Conservation (phyloP, 2,113 vertebrate genomes). For the Carlito syrichta region DNA sequence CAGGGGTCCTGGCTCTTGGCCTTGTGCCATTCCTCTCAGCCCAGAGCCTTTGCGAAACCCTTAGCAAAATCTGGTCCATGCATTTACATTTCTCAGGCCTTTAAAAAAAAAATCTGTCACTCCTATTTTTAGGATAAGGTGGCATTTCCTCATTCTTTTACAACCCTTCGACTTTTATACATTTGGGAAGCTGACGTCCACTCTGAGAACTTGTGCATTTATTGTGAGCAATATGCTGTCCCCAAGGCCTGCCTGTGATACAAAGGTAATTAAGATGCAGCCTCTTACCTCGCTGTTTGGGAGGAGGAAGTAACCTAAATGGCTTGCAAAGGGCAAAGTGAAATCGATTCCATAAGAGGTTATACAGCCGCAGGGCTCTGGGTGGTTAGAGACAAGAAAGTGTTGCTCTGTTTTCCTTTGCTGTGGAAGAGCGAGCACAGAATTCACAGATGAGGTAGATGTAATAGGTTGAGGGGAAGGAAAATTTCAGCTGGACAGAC, state of each 20-base stretch:
- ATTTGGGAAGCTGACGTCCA: background rate
- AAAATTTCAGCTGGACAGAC: background rate
- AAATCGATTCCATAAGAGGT: background rate
- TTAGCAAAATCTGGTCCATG: background rate
- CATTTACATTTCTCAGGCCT: constrained; percentile 7
- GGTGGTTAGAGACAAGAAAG: background rate
- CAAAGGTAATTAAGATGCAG: background rate
- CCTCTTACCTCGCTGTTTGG: background rate
- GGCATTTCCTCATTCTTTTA: constrained; percentile 15
- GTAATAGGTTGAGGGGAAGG: background rate
- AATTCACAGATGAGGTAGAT: background rate
- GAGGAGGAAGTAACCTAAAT: background rate
- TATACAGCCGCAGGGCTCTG: background rate
- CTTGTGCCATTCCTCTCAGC: background rate
- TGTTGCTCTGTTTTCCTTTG: background rate
- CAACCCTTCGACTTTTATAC: background rate
- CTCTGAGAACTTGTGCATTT: background rate
- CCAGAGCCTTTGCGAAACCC: background rate
- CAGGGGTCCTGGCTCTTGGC: background rate
- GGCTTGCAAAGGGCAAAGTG: background rate
- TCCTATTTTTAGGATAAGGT: constrained; percentile 42
- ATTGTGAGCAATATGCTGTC: background rate
- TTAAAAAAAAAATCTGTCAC: background rate
- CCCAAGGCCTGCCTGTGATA: background rate
- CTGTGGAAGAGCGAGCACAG: background rate